phyloP scores from a whole-genome alignment of 2,797 vertebrate genomes.

The Sphaeramia orbicularis region DNA sequence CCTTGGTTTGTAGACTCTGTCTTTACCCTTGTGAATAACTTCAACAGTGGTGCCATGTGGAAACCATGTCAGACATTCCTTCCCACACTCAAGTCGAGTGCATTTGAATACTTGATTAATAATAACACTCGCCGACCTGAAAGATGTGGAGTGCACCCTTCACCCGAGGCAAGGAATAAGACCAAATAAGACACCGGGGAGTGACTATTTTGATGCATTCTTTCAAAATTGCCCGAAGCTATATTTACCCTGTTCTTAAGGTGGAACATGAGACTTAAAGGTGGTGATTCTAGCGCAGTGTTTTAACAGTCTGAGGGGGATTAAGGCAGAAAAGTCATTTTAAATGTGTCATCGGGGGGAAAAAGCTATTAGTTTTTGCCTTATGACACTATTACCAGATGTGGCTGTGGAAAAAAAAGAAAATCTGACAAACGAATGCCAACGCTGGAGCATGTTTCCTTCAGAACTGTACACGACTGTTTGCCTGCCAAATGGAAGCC shows the following conservation, averaged over 20 bases:
- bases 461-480: slow-evolving; percentile 34
- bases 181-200: slow-evolving; percentile 60
- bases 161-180: slow-evolving; percentile 35
- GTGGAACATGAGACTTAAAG: slow-evolving; percentile 26
- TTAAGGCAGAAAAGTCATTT: slow-evolving; percentile 12
- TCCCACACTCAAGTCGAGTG: slow-evolving; percentile 17
- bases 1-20: slow-evolving; percentile 9
- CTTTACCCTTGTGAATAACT: slow-evolving; percentile 21
- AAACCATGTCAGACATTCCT: slow-evolving; percentile 53
- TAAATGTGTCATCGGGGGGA: slow-evolving; percentile 28
- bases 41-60: slow-evolving; percentile 9
- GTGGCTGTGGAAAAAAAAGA: slow-evolving; percentile 75
- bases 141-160: slow-evolving; percentile 30
- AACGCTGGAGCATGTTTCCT: slow-evolving; percentile 44
- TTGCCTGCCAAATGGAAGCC: slow-evolving; percentile 57
- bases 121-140: slow-evolving; percentile 40
- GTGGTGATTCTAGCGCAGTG: slow-evolving; percentile 32
- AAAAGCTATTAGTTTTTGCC: slow-evolving; percentile 57
- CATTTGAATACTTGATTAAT: slow-evolving; percentile 62
- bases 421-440: slow-evolving; percentile 73
- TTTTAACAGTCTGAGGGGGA: neutral
- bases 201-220: slow-evolving; percentile 64
- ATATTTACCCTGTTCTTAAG: slow-evolving; percentile 37
- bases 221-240: slow-evolving; percentile 56
- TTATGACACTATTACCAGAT: slow-evolving; percentile 70